phyloP scores from a whole-genome alignment of 92 coral and sea anemone species.

The Meandrina meandrites region DNA sequence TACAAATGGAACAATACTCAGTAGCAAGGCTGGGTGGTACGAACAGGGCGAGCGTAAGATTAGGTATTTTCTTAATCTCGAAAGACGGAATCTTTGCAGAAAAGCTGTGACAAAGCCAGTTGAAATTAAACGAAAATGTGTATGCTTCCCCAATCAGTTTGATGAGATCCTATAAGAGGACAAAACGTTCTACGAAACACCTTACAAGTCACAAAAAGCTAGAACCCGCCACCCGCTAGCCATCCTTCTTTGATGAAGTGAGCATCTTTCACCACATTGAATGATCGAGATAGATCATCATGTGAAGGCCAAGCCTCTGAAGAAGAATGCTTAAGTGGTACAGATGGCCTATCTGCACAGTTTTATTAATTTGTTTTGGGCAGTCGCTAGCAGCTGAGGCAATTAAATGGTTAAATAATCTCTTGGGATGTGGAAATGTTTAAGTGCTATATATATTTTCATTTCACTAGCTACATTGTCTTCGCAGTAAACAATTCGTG shows the following conservation, averaged over 20 bases:
- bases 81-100: conserved; percentile 14
- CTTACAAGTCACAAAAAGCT: neutral
- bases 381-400: too few relatives aligned
- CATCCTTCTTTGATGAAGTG: too few relatives aligned
- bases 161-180: neutral
- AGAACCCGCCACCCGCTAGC: too few relatives aligned
- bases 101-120: neutral
- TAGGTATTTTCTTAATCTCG: neutral
- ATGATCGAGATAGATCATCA: too few relatives aligned
- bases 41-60: neutral
- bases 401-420: too few relatives aligned
- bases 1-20: neutral
- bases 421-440: too few relatives aligned
- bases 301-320: too few relatives aligned
- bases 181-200: conserved; percentile 3
- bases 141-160: conserved; percentile 3
- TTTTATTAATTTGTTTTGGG: conserved; percentile 1
- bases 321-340: neutral
- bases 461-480: too few relatives aligned
- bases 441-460: too few relatives aligned
- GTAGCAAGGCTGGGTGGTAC: conserved; percentile 1
- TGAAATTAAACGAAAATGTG: conserved; percentile 2
- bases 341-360: conserved; percentile 10
- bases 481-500: too few relatives aligned
- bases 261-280: too few relatives aligned